phyloP scores from a whole-genome alignment of 2,113 vertebrate species.

The Speoplatyrhinus poulsoni region DNA sequence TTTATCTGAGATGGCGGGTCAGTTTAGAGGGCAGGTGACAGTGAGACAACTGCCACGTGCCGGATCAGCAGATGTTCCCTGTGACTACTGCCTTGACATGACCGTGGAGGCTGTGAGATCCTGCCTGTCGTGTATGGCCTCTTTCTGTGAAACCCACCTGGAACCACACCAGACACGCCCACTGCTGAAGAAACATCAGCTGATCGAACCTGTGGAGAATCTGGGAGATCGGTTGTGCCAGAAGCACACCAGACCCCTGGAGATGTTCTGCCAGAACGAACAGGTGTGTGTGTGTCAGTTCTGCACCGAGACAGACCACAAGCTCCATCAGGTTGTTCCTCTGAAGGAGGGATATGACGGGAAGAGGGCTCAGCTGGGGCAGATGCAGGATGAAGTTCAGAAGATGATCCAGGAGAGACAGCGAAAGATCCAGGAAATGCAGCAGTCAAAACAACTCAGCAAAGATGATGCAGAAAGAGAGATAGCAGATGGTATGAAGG shows the following conservation, averaged over 20 bases:
- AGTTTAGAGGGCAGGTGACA: background rate
- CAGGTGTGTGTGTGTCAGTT: constrained; percentile 85
- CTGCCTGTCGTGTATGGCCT: too few species aligned
- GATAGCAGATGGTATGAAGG: background rate
- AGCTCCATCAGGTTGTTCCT: constrained; percentile 80
- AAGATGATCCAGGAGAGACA: background rate
- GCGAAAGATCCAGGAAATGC: background rate
- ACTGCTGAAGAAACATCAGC: background rate
- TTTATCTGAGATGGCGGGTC: background rate
- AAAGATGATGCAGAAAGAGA: background rate
- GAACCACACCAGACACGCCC: background rate
- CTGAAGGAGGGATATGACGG: constrained; percentile 65
- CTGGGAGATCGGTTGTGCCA: constrained; percentile 57
- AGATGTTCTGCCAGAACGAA: constrained; percentile 84
- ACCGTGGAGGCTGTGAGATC: background rate
- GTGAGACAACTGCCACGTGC: background rate
- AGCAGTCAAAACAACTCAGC: background rate
- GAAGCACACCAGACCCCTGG: constrained; percentile 82
- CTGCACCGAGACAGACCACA: constrained; percentile 85
- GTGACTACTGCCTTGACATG: background rate
- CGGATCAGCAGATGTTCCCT: background rate
- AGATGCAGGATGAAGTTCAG: background rate
- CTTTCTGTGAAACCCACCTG: too few species aligned
- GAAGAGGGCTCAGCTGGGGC: background rate
- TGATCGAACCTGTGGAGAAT: background rate